Evolutionary conservation across 2,797 vertebrate genomes (phyloP), one percentile per base, ranked within the genome.

Genomic region (Echiichthys vipera): DNA sequence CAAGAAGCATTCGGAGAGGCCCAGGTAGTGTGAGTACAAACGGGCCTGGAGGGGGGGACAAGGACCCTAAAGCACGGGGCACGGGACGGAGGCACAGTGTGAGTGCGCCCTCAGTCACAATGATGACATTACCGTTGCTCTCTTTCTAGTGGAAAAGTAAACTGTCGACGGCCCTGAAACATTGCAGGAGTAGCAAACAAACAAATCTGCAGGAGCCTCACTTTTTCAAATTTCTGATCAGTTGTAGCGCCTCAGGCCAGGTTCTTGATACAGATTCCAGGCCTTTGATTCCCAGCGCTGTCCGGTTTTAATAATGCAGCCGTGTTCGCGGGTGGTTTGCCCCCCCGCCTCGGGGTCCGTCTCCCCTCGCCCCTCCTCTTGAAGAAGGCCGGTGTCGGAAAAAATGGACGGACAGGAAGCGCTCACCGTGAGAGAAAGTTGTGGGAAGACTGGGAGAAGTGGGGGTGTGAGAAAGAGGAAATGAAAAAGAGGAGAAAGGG

Each of bases 391-490:
- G n/a, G 49, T 76, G 72, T 72, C 18, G 14, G 5, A 1, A 57
- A 17, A 66, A 39, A 5, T 2, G 46, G 32, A 30, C 49, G 59
- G 89, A 93, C 90, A 94, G 95, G 95, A 94, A 96, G 90, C 74
- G 87, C 77, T 88, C 71, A 82, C 80, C 83, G 93, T 95, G 95
- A 93, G 94, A 84, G 94, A 94, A 47, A 94, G 94, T 93, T 94
- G 92, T 92, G 94, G 94, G 73, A 40, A 53, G 91, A 93, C 91
- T 15, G 94, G 95, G 74, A 70, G 93, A 93, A 91, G 92, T 90
- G 93, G 93, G 95, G 94, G 94, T 36, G 45, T 62, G 74, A 45
- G 76, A 39, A 42, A 74, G 65, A 59, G 78, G 68, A 77, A 80
- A 51, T 50, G 65, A 24, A 42, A 20, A 40, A 36, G 12, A 36